Evolutionary conservation across 1,140 invertebrate genomes (phyloP).

Genomic region (Kradibia gibbosae): DNA sequence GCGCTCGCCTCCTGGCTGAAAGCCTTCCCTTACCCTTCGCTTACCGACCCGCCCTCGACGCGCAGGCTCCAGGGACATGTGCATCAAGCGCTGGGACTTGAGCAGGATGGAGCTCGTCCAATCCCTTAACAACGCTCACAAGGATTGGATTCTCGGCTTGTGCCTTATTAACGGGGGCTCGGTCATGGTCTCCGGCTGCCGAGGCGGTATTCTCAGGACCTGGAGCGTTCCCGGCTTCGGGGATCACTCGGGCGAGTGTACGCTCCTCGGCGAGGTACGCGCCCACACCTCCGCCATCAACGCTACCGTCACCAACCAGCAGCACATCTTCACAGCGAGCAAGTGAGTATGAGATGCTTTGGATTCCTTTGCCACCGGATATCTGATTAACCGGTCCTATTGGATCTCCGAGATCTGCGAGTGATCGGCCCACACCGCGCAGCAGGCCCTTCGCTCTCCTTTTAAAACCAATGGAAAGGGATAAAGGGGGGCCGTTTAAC

Average conservation of each 20-base stretch:
- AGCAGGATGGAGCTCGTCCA: constrained; percentile 78
- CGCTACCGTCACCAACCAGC: constrained; percentile 82
- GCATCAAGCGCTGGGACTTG: constrained; percentile 91
- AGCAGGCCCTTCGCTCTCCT: too few relatives aligned
- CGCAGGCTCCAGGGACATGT: constrained; percentile 83
- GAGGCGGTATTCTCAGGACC: constrained; percentile 80
- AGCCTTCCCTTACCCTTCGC: not conserved
- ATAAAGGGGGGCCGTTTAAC: too few relatives aligned
- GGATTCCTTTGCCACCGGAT: not conserved
- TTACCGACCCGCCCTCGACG: not conserved
- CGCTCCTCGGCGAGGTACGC: constrained; percentile 80
- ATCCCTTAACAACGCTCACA: constrained; percentile 90
- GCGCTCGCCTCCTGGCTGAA: not conserved
- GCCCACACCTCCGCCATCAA: constrained; percentile 85
- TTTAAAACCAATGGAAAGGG: too few relatives aligned
- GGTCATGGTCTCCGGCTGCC: constrained; percentile 83
- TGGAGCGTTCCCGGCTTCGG: constrained; percentile 66
- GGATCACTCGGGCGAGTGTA: constrained; percentile 71
- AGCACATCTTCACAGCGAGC: constrained; percentile 84
- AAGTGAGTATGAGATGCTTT: constrained; percentile 73
- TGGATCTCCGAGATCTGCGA: too few relatives aligned
- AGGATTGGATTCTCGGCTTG: constrained; percentile 90
- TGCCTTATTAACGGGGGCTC: constrained; percentile 77
- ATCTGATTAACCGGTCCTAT: too few relatives aligned
- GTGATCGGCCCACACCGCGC: too few relatives aligned